Evolutionary conservation across 2,888 invertebrate genomes (phyloP).

Genomic region (Xanthorhoe designata): DNA sequence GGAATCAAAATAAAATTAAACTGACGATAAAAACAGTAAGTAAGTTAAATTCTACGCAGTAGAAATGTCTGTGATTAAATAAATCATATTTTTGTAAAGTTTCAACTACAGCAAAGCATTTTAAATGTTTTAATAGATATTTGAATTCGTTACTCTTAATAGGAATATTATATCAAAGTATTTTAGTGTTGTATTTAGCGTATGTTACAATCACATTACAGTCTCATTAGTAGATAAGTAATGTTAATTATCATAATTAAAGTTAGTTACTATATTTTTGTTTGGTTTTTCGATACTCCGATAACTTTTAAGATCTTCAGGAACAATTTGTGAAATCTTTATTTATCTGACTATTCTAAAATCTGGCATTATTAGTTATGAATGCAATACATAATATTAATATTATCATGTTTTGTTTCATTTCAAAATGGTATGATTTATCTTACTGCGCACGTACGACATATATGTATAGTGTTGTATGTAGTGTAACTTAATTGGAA

Average conservation of each 20-base stretch:
- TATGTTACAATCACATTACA: conserved; percentile 1
- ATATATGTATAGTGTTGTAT: too few relatives aligned
- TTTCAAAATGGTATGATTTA: neutral
- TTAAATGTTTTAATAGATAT: conserved; percentile 11
- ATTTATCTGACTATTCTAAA: neutral
- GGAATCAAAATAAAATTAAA: neutral
- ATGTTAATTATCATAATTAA: neutral
- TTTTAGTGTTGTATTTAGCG: conserved; percentile 14
- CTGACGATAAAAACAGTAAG: neutral
- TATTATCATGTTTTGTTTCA: neutral
- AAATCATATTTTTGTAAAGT: conserved; percentile 19
- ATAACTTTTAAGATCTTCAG: neutral
- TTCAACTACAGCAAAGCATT: conserved; percentile 34
- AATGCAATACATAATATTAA: neutral
- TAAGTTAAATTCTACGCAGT: conserved; percentile 17
- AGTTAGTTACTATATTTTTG: neutral
- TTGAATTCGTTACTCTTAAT: neutral
- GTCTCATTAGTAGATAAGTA: conserved; percentile 7
- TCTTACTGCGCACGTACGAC: too few relatives aligned
- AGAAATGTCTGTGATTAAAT: conserved; percentile 28
- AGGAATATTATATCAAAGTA: conserved; percentile 19
- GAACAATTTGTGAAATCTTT: neutral
- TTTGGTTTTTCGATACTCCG: neutral
- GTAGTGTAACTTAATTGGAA: too few relatives aligned
- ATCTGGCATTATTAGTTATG: neutral